Evolutionary conservation across 2,797 vertebrate species (phyloP), one percentile per base, ranked within the genome.

Genomic region (Netta rufina): DNA sequence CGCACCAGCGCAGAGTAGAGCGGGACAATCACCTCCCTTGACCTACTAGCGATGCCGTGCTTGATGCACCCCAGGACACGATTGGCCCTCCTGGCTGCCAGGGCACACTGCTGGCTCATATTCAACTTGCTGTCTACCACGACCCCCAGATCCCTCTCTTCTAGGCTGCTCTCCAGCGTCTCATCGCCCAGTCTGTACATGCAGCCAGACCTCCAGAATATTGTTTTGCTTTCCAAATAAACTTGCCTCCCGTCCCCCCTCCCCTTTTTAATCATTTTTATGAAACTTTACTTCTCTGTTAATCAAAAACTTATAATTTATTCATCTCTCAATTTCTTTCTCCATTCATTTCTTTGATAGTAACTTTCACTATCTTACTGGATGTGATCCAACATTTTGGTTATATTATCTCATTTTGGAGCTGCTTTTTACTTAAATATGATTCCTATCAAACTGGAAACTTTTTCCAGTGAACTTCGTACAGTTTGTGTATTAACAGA

Each of bases 181-280:
- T n/a, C n/a, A n/a, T n/a, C n/a, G n/a, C n/a, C n/a, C n/a, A n/a
- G n/a, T n/a, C n/a, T n/a, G n/a, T n/a, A n/a, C n/a, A n/a, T n/a
- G n/a, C n/a, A n/a, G n/a, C n/a, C n/a, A n/a, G 11, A 8, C 33
- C 17, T 58, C 6, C 1, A 70, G 74, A 91, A 54, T 27, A 38
- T 6, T 66, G 13, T 38, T 69, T 78, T 84, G 3, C 6, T 83
- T 92, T 85, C 22, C 5, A 47, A 72, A 69, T 4, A 64, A 66
- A 27, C 0, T 13, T 2, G 2, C 1, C 2, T 43, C 17, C 41
- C 17, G 17, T 18, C 18, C 80, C 75, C 87, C 64, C 11, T 11
- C 20, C 66, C 2, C 0, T 2, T 24, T 84, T 79, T 92, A 65
- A 13, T 67, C 15, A 19, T 51, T 70, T 47, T 7, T 10, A 58